Evolutionary conservation across 1,140 invertebrate genomes (phyloP).

Genomic region (Drosophila jambulina): DNA sequence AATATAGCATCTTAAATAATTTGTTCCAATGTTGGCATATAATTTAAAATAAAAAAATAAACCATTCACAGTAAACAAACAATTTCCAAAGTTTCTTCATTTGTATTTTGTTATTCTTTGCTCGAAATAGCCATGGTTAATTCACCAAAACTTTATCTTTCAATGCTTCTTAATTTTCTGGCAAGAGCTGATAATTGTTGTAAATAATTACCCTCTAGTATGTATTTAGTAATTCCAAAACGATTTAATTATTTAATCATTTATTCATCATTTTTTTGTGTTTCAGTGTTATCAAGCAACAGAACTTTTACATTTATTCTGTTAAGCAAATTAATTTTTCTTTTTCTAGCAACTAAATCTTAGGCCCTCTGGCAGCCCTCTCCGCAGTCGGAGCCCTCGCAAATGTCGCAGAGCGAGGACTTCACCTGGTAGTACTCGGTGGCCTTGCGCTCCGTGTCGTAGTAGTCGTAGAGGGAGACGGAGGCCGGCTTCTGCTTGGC

Average conservation of each 20-base stretch:
- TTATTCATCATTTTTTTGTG: background rate
- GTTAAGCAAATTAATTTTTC: background rate
- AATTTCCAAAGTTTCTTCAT: too few species aligned
- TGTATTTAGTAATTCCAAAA: background rate
- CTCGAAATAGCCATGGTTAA: too few species aligned
- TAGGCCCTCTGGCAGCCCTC: slow-evolving; percentile 79
- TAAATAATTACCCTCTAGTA: too few species aligned
- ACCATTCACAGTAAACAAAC: too few species aligned
- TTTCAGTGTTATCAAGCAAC: background rate
- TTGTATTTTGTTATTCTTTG: too few species aligned
- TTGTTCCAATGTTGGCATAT: too few species aligned
- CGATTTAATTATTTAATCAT: background rate
- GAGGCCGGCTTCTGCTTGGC: slow-evolving; percentile 94
- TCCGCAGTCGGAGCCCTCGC: slow-evolving; percentile 89
- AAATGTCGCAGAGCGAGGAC: slow-evolving; percentile 91
- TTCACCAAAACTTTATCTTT: too few species aligned
- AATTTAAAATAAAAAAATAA: too few species aligned
- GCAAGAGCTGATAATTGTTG: background rate
- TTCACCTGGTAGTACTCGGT: slow-evolving; percentile 91
- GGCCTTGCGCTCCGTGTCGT: slow-evolving; percentile 91
- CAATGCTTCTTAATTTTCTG: background rate
- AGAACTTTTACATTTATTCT: background rate
- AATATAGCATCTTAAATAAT: too few species aligned
- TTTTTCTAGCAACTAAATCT: background rate
- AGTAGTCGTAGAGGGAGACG: slow-evolving; percentile 96